A percentile compares a stretch with the other conserved stretches of the same genome.
Conservation (phyloP, 35 echinoderm and acorn worm genomes). For the Strongylocentrotus purpuratus region DNA sequence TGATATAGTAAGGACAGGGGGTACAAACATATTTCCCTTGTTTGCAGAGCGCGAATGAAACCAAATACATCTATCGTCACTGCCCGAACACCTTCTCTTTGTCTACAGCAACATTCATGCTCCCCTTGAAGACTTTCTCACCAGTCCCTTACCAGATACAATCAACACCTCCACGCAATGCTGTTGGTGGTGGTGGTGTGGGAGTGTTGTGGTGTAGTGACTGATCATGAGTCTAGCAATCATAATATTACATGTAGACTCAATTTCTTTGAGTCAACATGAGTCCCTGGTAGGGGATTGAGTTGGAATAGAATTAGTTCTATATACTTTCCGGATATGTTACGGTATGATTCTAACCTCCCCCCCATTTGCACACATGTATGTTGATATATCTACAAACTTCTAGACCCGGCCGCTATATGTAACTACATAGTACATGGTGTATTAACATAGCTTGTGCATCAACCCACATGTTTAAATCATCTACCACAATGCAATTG, state of each 20-base stretch:
- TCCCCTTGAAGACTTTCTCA: background rate
- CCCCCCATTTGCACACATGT: background rate
- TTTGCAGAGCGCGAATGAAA: background rate
- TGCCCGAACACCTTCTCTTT: background rate
- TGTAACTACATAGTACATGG: background rate
- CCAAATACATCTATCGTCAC: background rate
- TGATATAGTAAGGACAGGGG: background rate
- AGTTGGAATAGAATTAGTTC: constrained; percentile 18
- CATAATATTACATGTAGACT: constrained; percentile 12
- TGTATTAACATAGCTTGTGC: too few species aligned
- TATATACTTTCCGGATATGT: constrained; percentile 2
- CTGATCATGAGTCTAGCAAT: background rate
- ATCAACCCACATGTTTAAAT: too few species aligned
- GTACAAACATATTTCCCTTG: background rate
- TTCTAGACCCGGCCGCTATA: background rate
- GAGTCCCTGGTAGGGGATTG: background rate
- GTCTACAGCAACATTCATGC: background rate
- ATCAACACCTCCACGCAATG: background rate
- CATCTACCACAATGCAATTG: too few species aligned
- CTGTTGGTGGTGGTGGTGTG: background rate
- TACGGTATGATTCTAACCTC: background rate
- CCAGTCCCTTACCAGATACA: background rate
- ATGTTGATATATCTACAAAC: background rate
- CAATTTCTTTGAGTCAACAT: constrained; percentile 18
- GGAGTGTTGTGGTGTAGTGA: background rate